A percentile compares a stretch with the other conserved stretches of the same genome.
These are phyloP conservation scores for Drosophila hawaiiensis DNA, from an alignment of 2,888 invertebrate species.

Conservation along the genomic window DNA sequence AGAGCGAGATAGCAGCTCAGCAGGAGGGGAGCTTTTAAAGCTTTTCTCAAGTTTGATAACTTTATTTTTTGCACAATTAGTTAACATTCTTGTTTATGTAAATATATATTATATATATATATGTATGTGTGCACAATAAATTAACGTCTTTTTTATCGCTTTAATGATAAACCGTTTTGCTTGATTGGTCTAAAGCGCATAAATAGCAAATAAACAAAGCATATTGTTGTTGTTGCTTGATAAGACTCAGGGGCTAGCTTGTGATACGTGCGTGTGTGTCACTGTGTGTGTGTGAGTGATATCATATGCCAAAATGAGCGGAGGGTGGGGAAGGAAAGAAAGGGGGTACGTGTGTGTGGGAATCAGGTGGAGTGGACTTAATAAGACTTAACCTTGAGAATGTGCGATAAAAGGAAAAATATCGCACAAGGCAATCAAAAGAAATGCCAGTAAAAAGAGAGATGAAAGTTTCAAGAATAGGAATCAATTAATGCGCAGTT, in stretches of 20 bases:
- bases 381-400: slow-evolving; percentile 33
- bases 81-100: slow-evolving; percentile 41
- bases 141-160: slow-evolving; percentile 78
- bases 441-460: background rate
- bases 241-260: slow-evolving; percentile 32
- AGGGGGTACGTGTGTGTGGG: slow-evolving; percentile 3
- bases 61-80: slow-evolving; percentile 58
- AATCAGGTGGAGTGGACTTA: slow-evolving; percentile 48
- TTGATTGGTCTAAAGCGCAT: slow-evolving; percentile 78
- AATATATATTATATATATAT: slow-evolving; percentile 23
- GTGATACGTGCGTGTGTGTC: slow-evolving; percentile 18
- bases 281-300: slow-evolving; percentile 19
- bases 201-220: slow-evolving; percentile 76
- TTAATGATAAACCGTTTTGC: slow-evolving; percentile 79
- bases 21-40: slow-evolving; percentile 12
- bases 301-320: slow-evolving; percentile 59
- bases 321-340: background rate
- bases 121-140: slow-evolving; percentile 59
- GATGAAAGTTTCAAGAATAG: background rate
- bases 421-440: background rate
- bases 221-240: slow-evolving; percentile 38
- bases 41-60: slow-evolving; percentile 57
- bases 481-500: background rate
- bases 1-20: slow-evolving; percentile 5
- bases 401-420: slow-evolving; percentile 26